phyloP scores from a whole-genome alignment of 1,140 invertebrate genomes.

The Heliconius himera region DNA sequence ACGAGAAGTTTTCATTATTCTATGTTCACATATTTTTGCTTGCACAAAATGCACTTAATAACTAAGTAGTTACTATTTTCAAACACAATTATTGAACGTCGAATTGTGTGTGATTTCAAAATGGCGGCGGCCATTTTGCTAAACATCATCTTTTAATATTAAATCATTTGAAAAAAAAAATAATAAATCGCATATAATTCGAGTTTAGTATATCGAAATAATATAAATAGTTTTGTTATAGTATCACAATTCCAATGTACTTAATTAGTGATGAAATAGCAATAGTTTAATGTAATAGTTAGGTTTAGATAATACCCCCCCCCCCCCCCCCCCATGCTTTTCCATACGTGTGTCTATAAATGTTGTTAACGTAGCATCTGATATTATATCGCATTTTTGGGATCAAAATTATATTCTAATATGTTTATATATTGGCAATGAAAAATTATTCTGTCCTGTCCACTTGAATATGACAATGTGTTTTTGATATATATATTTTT shows the following conservation, averaged over 20 bases:
- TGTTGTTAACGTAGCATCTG: constrained; percentile 28
- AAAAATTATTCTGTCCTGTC: constrained; percentile 41
- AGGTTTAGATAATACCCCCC: constrained; percentile 32
- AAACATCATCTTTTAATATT: background rate
- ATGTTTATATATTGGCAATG: constrained; percentile 47
- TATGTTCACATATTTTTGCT: constrained; percentile 45
- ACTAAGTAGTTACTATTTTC: constrained; percentile 49
- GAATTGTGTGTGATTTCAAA: constrained; percentile 3
- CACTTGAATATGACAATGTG: constrained; percentile 32
- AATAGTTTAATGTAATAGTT: constrained; percentile 59
- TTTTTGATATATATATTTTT: background rate
- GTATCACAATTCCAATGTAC: constrained; percentile 57
- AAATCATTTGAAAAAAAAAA: background rate
- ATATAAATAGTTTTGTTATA: constrained; percentile 35
- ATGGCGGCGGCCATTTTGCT: background rate
- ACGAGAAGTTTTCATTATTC: constrained; percentile 42
- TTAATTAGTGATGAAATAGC: constrained; percentile 63
- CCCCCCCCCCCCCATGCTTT: constrained; percentile 39
- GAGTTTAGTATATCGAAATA: background rate
- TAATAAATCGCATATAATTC: background rate
- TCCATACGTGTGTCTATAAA: constrained; percentile 38
- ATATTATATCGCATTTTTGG: constrained; percentile 57
- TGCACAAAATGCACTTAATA: constrained; percentile 52
- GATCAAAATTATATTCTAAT: constrained; percentile 65
- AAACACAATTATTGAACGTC: constrained; percentile 34